phyloP scores from a whole-genome alignment of 2,113 vertebrate genomes.

The Sphyrna mokarran region DNA sequence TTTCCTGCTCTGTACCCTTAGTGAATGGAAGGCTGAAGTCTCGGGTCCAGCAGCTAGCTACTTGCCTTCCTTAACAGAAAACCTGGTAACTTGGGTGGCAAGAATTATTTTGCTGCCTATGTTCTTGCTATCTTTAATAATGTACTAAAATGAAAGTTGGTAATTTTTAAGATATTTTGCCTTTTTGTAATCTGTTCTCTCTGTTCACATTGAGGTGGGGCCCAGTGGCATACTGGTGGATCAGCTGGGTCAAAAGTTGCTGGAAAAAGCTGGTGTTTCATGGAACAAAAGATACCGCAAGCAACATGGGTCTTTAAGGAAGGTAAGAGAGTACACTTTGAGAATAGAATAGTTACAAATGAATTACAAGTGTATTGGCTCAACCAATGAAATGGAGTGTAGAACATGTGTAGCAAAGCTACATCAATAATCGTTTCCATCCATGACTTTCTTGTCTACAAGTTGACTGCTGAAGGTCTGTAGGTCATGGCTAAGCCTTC shows the following conservation, averaged over 20 bases:
- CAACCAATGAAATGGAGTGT: not conserved
- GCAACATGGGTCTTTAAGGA: conserved; percentile 71
- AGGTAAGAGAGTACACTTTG: conserved; percentile 57
- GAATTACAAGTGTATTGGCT: not conserved
- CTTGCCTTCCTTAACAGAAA: not conserved
- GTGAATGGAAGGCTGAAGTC: not conserved
- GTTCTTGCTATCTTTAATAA: not conserved
- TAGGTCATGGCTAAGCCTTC: not conserved
- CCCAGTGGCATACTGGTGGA: conserved; percentile 52
- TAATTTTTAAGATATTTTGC: not conserved
- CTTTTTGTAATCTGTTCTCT: not conserved
- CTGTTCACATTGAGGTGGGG: conserved; percentile 44
- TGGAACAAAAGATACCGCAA: conserved; percentile 90
- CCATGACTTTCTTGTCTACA: not conserved
- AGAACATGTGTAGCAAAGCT: not conserved
- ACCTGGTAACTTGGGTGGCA: not conserved
- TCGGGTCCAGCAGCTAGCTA: not conserved
- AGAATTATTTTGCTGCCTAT: not conserved
- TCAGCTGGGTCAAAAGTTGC: conserved; percentile 82
- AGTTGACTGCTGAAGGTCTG: not conserved
- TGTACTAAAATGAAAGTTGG: not conserved
- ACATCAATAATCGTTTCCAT: not conserved
- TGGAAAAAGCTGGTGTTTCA: conserved; percentile 73
- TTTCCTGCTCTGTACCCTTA: not conserved
- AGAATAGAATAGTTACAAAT: not conserved